These are phyloP conservation scores for Sinopyrophorus schimmeli DNA, from an alignment of 2,888 invertebrate species.

Conservation along the genomic window DNA sequence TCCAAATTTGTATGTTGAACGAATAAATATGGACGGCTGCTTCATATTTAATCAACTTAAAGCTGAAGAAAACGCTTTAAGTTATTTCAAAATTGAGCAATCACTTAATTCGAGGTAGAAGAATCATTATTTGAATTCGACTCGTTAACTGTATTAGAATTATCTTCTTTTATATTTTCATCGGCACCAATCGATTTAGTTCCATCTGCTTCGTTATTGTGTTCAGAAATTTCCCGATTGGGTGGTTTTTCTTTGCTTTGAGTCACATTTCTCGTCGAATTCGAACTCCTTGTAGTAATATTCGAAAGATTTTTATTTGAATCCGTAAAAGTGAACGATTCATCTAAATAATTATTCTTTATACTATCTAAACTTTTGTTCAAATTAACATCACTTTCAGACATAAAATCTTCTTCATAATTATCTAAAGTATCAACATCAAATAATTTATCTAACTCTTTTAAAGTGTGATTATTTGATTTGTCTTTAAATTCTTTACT, in stretches of 20 bases:
- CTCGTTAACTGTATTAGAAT: conserved; percentile 37
- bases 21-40: too few species aligned
- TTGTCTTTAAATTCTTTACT: conserved; percentile 51
- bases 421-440: conserved; percentile 44
- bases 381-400: conserved; percentile 39
- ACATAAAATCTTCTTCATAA: conserved; percentile 53
- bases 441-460: conserved; percentile 48
- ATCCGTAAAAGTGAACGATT: not conserved
- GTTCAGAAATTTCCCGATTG: not conserved
- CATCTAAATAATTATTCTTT: conserved; percentile 1
- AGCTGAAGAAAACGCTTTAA: not conserved
- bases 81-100: not conserved
- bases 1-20: too few species aligned
- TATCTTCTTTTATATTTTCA: conserved; percentile 25
- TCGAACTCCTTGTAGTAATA: too few species aligned
- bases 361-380: conserved; percentile 9
- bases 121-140: conserved; percentile 36
- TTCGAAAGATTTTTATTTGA: not conserved
- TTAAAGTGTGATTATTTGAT: conserved; percentile 35
- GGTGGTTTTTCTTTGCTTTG: not conserved
- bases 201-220: not conserved
- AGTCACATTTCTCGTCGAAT: not conserved
- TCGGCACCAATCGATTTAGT: not conserved
- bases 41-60: not conserved
- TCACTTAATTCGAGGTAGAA: conserved; percentile 8